Conservation (phyloP, 2,797 vertebrate species). For the Rhadinocentrus ornatus region DNA sequence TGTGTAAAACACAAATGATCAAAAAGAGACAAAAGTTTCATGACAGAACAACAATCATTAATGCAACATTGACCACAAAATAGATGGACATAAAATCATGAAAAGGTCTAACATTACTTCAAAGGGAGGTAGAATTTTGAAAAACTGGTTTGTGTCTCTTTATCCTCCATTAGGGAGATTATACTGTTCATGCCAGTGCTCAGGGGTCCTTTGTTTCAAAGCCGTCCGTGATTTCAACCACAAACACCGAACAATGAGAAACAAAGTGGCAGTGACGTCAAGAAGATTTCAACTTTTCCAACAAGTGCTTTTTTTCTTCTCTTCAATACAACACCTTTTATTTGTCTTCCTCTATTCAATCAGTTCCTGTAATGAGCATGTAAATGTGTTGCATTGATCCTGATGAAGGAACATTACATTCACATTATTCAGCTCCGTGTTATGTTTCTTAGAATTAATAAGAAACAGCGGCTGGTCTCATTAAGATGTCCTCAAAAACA, state of each 20-base stretch:
- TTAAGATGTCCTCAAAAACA: conserved; percentile 29
- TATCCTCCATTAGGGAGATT: no score
- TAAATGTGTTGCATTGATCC: conserved; percentile 1
- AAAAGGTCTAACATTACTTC: neutral
- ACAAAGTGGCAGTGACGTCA: neutral
- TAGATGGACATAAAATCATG: neutral
- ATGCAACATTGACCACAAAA: neutral
- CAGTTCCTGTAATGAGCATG: neutral
- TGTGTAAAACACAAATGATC: neutral
- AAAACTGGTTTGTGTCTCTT: neutral
- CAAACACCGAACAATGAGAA: neutral
- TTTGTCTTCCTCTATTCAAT: neutral
- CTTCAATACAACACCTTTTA: neutral
- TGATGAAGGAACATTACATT: conserved; percentile 40
- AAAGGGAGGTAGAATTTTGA: neutral
- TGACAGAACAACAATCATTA: neutral
- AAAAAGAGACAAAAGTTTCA: neutral
- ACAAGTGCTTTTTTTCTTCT: neutral
- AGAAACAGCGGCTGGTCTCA: conserved; percentile 10
- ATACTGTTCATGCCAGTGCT: no score
- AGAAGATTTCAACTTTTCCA: neutral
- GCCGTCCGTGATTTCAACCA: neutral
- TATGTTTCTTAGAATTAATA: conserved; percentile 24
- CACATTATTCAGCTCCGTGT: conserved; percentile 23
- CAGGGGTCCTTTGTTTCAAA: neutral